Evolutionary conservation across 2,797 vertebrate species (phyloP).

Genomic region (Semaprochilodus insignis): DNA sequence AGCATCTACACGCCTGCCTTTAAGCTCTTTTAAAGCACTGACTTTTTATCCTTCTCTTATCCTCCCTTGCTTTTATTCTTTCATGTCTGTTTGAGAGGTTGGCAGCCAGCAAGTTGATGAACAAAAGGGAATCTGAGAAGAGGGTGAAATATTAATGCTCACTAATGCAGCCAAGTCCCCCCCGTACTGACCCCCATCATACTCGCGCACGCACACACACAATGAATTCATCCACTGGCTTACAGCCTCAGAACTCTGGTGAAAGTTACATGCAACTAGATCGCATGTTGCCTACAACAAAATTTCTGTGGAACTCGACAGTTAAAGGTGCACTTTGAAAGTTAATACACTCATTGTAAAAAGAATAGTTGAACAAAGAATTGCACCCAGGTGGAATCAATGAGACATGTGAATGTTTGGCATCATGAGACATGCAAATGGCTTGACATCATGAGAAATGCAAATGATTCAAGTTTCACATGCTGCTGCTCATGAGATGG

Average conservation of each 20-base stretch:
- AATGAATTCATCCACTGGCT: background rate
- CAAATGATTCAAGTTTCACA: too few relatives aligned
- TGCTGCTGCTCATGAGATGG: too few relatives aligned
- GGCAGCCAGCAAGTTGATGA: slow-evolving; percentile 59
- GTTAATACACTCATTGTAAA: too few relatives aligned
- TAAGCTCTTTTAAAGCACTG: slow-evolving; percentile 7
- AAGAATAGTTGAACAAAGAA: too few relatives aligned
- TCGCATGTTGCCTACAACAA: too few relatives aligned
- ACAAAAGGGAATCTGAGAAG: slow-evolving; percentile 79
- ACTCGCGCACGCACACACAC: slow-evolving; percentile 17
- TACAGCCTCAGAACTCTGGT: background rate
- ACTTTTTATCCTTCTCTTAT: slow-evolving; percentile 24
- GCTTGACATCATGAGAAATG: too few relatives aligned
- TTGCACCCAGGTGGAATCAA: too few relatives aligned
- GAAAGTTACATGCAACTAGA: too few relatives aligned
- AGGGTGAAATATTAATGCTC: slow-evolving; percentile 79
- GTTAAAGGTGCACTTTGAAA: too few relatives aligned
- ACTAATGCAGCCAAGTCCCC: slow-evolving; percentile 64
- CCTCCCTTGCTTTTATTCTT: slow-evolving; percentile 26
- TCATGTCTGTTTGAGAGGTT: slow-evolving; percentile 56
- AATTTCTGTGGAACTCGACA: too few relatives aligned
- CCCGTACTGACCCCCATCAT: slow-evolving; percentile 58
- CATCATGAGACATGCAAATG: too few relatives aligned
- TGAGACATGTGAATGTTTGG: too few relatives aligned
- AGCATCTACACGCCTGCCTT: background rate